Evolutionary conservation across 2,888 invertebrate genomes (phyloP), one percentile per base, ranked within the genome.

Genomic region (Diarsia mendica): DNA sequence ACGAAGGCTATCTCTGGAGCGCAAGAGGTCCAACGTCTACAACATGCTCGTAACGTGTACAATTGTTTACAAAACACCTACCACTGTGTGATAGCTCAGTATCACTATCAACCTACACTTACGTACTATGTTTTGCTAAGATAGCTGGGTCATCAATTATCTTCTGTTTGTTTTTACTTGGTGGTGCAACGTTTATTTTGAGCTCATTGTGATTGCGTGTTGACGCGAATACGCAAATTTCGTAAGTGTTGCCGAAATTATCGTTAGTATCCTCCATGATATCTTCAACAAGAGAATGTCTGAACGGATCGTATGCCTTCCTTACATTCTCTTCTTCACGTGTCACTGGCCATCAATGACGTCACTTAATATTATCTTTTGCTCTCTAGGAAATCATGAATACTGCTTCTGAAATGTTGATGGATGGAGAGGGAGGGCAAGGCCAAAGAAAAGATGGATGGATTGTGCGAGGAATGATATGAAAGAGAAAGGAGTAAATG

Each of bases 91-190:
- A 85, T 81, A 82, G 61, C 65, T 67, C 63, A 18, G 66, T 82
- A 78, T 78, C 51, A 18, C 60, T 82, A 72, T 74, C 51, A 71
- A 61, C 76, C 63, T 72, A 84, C 72, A 72, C 55, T 75, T 73
- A 71, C 82, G 79, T 83, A 82, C 28, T 82, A 82, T 72, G 82
- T 83, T 82, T 72, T 72, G 69, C 61, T 79, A n/a, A 82, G 85
- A 83, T 83, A 82, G 67, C 44, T 63, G 63, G 85, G 85, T 83
- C 85, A 82, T 68, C 72, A 76, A 75, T 78, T 72, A 85, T 79
- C 75, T 70, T 44, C 39, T 68, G 79, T 85, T 85, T 83, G 69
- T 79, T 82, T 82, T 69, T 66, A 69, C 61, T 75, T 68, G 13
- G 58, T 85, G 48, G 44, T 73, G 65, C 71, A 74, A 82, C 46